Percentiles rank a stretch among this genome's conserved stretches.
Evolutionary conservation across 1,140 invertebrate genomes (phyloP).

Genomic region (Halictus rubicundus): DNA sequence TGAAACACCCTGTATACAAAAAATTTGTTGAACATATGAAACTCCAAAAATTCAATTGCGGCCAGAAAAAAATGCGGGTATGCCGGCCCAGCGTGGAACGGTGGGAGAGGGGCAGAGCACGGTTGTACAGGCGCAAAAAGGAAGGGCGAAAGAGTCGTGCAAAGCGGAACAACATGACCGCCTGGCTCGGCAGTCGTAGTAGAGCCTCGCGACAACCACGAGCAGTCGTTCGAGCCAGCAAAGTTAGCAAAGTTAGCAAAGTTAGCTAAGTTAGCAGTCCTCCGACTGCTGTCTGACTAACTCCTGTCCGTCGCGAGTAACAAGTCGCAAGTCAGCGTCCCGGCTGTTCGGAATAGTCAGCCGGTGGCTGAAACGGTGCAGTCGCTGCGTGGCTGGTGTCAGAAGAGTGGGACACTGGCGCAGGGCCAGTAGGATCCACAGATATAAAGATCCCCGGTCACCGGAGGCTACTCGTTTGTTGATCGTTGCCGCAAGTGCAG

Average conservation of each 20-base stretch:
- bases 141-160: conserved; percentile 48
- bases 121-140: conserved; percentile 26
- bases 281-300: too few relatives aligned
- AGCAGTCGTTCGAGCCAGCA: not conserved
- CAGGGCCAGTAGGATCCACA: conserved; percentile 61
- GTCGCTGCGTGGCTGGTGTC: conserved; percentile 23
- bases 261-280: too few relatives aligned
- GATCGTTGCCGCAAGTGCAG: conserved; percentile 61
- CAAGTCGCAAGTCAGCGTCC: not conserved
- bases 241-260: too few relatives aligned
- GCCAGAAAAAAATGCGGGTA: too few relatives aligned
- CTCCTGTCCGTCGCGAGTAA: conserved; percentile 23
- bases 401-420: conserved; percentile 59
- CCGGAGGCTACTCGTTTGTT: conserved; percentile 55
- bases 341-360: not conserved
- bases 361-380: not conserved
- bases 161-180: conserved; percentile 49
- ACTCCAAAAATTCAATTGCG: too few relatives aligned
- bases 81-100: too few relatives aligned
- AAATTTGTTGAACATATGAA: too few relatives aligned
- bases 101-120: not conserved
- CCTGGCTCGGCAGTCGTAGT: conserved; percentile 47
- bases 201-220: conserved; percentile 50
- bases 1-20: too few relatives aligned
- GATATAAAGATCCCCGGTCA: conserved; percentile 64